Base-by-base conservation (phyloP, 2,797 vertebrate genomes). In the Loriculus beryllinus region DNA sequence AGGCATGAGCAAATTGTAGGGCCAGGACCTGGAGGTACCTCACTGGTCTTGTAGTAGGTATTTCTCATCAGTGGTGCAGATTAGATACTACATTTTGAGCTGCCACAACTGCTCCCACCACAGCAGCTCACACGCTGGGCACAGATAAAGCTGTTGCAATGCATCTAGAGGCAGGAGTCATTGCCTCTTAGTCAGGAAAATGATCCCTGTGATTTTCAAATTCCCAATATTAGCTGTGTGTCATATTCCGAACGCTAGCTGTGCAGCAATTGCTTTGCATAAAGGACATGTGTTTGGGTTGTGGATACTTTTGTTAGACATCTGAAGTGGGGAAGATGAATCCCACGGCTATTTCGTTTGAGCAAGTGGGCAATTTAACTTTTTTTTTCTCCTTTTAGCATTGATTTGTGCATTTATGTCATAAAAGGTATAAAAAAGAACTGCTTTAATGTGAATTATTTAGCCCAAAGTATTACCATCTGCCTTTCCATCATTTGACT, bases 81-180 rank as follows among this genome's bases (percentile, higher is more conserved):
- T 54, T 31, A 71, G 22, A 7, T 3, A 9, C 28, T 10, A 12
- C 15, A 8, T 47, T 52, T 22, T 25, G 26, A 52, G 33, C 43
- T 60, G 25, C 28, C 25, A 2, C 19, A 60, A 52, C 4, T 37
- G 25, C 8, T 88, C 26, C 19, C 62, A 65, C 4, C 9, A 23
- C 40, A 67, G 8, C 45, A 67, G 7, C 39, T 89, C 54, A 10
- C 56, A 49, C 0, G 0, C 2, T 4, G 2, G 29, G 33, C 47
- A 33, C 14, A 48, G 45, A n/a, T 6, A n/a, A 85, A 85, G n/a
- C 23, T 64, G 12, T n/a, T 70, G 28, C 21, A 82, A 7, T 56
- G 54, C 37, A 43, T 2, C 19, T 14, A 29, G 31, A 85, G 7
- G 25, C 6, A 35, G 7, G 6, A 76, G 25, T 52, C 26, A 14